phyloP scores from a whole-genome alignment of 1,140 invertebrate genomes.

The Lethrus apterus region DNA sequence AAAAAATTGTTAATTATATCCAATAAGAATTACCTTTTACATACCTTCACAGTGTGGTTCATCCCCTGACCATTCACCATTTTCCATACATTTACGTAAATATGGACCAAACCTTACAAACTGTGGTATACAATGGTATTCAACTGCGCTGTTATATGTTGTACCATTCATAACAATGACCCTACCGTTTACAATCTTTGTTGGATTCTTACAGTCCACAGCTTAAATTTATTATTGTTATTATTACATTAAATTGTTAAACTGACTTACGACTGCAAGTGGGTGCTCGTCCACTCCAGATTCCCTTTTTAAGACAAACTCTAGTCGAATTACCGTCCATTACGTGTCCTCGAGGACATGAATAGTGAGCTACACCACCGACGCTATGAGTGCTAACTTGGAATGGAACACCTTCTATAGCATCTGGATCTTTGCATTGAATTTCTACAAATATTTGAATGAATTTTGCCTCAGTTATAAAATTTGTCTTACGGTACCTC shows the following conservation, averaged over 20 bases:
- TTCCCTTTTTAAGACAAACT: conserved; percentile 66
- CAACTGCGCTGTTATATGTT: conserved; percentile 73
- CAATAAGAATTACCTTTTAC: no score
- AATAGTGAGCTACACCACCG: conserved; percentile 69
- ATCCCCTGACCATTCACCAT: conserved; percentile 75
- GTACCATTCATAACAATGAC: conserved; percentile 79
- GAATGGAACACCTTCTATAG: conserved; percentile 48
- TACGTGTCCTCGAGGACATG: conserved; percentile 71
- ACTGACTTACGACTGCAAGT: conserved; percentile 68
- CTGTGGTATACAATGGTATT: conserved; percentile 83
- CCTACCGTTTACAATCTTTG: conserved; percentile 72
- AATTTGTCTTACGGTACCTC: no score
- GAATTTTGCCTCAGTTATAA: not conserved
- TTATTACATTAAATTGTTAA: conserved; percentile 1
- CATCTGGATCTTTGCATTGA: conserved; percentile 62
- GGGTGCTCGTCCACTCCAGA: conserved; percentile 74
- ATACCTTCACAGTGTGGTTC: conserved; percentile 67
- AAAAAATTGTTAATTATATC: conserved; percentile 21
- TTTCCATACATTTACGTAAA: conserved; percentile 72
- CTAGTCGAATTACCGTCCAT: conserved; percentile 74
- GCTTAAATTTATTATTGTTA: conserved; percentile 49
- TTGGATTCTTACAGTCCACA: conserved; percentile 74
- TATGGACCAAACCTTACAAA: conserved; percentile 75
- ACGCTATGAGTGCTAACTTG: conserved; percentile 58
- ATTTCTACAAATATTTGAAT: conserved; percentile 56